These are phyloP conservation scores for Cabera pusaria DNA, from an alignment of 2,888 invertebrate genomes.

Conservation along the genomic window DNA sequence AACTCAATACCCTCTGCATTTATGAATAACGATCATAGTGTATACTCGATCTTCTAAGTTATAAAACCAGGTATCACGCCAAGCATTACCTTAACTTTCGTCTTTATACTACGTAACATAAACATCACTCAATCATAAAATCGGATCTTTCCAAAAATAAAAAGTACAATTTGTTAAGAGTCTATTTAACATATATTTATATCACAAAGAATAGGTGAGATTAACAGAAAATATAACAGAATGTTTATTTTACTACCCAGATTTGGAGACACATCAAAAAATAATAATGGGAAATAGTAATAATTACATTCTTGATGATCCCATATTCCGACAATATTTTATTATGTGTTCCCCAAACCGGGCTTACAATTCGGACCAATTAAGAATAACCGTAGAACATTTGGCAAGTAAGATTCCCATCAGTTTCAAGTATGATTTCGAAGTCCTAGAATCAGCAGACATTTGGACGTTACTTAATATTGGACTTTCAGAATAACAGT, in stretches of 20 bases:
- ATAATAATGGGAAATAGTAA: not conserved
- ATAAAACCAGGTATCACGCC: slow-evolving; percentile 22
- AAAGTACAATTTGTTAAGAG: slow-evolving; percentile 23
- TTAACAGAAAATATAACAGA: slow-evolving; percentile 41
- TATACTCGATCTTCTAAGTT: slow-evolving; percentile 7
- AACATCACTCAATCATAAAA: slow-evolving; percentile 28
- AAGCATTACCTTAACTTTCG: slow-evolving; percentile 27
- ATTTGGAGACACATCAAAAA: too few relatives aligned
- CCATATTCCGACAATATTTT: too few relatives aligned
- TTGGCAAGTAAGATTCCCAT: slow-evolving; percentile 31
- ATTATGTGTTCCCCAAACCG: too few relatives aligned
- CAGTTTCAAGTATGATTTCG: too few relatives aligned
- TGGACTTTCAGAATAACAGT: too few relatives aligned
- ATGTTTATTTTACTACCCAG: too few relatives aligned
- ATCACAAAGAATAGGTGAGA: slow-evolving; percentile 59
- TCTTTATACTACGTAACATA: slow-evolving; percentile 24
- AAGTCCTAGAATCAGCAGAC: slow-evolving; percentile 16
- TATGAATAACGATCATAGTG: too few relatives aligned
- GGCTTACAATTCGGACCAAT: too few relatives aligned
- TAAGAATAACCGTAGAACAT: slow-evolving; percentile 5
- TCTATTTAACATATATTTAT: slow-evolving; percentile 35
- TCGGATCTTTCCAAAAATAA: slow-evolving; percentile 32
- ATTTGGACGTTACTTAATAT: slow-evolving; percentile 29
- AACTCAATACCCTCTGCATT: too few relatives aligned
- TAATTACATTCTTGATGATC: too few relatives aligned